phyloP scores from a whole-genome alignment of 2,797 vertebrate genomes.

The Argentina silus region DNA sequence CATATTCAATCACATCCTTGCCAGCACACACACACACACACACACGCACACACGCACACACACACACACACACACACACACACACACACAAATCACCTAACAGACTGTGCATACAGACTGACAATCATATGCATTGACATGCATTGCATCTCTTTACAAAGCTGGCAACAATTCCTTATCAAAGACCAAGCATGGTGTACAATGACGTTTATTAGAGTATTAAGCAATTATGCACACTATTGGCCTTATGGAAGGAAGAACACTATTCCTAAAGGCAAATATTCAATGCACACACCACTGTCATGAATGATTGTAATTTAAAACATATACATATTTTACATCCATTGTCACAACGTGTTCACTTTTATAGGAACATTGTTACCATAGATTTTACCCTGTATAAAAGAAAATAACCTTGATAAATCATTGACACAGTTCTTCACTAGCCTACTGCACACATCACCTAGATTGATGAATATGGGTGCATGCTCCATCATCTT shows the following conservation, averaged over 20 bases:
- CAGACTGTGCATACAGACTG: not conserved
- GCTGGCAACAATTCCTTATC: not conserved
- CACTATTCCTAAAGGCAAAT: not conserved
- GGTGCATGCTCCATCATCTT: not conserved
- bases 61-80: conserved; percentile 11
- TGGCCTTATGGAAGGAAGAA: not conserved
- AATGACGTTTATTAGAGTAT: not conserved
- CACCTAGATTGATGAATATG: not conserved
- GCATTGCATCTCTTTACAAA: too few relatives aligned
- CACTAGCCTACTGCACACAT: not conserved
- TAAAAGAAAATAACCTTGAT: not conserved
- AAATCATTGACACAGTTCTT: not conserved
- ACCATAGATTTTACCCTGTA: not conserved
- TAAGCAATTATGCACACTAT: not conserved
- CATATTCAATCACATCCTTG: not conserved
- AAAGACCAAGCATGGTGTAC: not conserved
- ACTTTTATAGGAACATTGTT: not conserved
- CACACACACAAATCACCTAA: conserved; percentile 4
- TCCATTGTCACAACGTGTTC: not conserved
- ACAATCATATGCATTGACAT: not conserved
- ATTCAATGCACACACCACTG: not conserved
- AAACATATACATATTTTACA: not conserved
- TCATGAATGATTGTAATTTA: not conserved
- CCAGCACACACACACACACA: not conserved
- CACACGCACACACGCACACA: not conserved